A percentile compares a stretch with the other conserved stretches of the same genome.
phyloP scores from a whole-genome alignment of 2,888 invertebrate genomes.

The Lysandra coridon region DNA sequence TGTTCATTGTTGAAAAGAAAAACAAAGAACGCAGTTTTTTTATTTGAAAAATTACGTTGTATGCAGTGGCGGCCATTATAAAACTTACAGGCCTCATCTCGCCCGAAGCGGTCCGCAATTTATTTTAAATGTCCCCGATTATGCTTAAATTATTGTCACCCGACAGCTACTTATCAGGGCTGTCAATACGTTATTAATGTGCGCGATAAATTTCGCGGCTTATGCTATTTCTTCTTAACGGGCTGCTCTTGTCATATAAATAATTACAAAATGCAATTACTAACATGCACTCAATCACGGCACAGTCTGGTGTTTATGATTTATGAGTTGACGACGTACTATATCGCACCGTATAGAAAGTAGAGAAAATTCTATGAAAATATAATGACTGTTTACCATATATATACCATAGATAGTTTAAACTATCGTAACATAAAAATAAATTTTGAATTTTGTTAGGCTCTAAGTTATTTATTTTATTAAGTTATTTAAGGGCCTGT shows the following conservation, averaged over 20 bases:
- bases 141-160: conserved; percentile 30
- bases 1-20: background rate
- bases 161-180: conserved; percentile 22
- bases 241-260: conserved; percentile 31
- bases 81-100: background rate
- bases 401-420: background rate
- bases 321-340: conserved; percentile 9
- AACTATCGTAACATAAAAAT: background rate
- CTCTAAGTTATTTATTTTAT: too few species aligned
- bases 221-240: conserved; percentile 30
- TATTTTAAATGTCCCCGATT: conserved; percentile 25
- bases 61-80: background rate
- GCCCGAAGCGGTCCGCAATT: background rate
- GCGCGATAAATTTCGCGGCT: conserved; percentile 29
- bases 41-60: background rate
- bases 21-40: too few species aligned
- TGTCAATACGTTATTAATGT: conserved; percentile 29
- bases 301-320: conserved; percentile 16
- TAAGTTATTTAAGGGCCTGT: too few species aligned
- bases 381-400: too few species aligned
- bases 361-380: background rate
- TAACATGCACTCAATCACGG: conserved; percentile 30
- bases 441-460: too few species aligned
- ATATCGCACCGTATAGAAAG: background rate
- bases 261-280: conserved; percentile 32